Evolutionary conservation across 2,797 vertebrate species (phyloP).

Genomic region (Gymnocypris eckloni): DNA sequence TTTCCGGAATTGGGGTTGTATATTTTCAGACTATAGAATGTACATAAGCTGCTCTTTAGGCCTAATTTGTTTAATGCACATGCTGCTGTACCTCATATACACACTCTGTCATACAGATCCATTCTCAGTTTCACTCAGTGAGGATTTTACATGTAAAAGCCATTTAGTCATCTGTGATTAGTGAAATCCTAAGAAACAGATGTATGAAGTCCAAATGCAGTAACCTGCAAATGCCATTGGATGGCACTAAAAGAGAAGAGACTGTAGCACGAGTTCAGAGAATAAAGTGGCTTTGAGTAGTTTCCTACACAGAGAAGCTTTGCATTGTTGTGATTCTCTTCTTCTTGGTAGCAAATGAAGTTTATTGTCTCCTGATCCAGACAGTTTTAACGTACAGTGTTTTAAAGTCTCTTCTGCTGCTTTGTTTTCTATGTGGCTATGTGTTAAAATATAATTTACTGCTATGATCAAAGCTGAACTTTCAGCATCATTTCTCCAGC

Average conservation of each 20-base stretch:
- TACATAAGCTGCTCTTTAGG: background rate
- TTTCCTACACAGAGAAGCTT: background rate
- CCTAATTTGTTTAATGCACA: background rate
- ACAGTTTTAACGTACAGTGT: background rate
- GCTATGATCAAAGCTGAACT: background rate
- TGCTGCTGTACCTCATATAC: background rate
- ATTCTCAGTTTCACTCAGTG: background rate
- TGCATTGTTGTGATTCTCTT: background rate
- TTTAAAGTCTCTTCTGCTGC: background rate
- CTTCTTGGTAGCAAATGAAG: background rate
- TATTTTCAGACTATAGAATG: background rate
- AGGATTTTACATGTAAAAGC: background rate
- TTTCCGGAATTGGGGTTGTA: background rate
- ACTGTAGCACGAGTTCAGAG: background rate
- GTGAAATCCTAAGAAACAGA: background rate
- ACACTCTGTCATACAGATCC: background rate
- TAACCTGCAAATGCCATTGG: conserved; percentile 33
- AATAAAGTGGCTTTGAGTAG: background rate
- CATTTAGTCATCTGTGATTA: background rate
- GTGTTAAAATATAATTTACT: background rate
- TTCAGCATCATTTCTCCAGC: background rate
- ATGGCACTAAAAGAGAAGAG: conserved; percentile 45
- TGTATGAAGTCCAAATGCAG: conserved; percentile 19
- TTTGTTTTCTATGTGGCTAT: too few relatives aligned
- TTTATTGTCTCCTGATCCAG: background rate